Conservation (phyloP, 1,140 invertebrate genomes). For the Ladona fulva region DNA sequence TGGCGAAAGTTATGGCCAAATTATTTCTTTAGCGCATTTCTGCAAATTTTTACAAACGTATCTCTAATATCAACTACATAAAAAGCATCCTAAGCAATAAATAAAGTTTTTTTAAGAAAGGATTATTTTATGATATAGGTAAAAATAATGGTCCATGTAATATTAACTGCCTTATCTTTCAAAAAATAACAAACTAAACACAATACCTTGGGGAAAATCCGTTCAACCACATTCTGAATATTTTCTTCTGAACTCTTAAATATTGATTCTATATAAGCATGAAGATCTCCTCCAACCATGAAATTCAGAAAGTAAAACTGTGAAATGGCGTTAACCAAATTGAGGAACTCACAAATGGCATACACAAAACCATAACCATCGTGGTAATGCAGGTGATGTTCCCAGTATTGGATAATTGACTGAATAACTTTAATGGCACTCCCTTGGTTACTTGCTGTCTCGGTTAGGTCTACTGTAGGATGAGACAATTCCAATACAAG, state of each 20-base stretch:
- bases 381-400: constrained; percentile 22
- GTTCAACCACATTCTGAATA: background rate
- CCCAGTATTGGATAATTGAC: constrained; percentile 12
- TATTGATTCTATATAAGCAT: background rate
- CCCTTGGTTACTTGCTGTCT: constrained; percentile 5
- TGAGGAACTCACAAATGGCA: background rate
- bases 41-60: background rate
- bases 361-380: constrained; percentile 32
- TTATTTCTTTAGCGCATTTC: constrained; percentile 4
- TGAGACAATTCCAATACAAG: constrained; percentile 41
- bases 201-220: background rate
- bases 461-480: constrained; percentile 23
- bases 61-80: background rate
- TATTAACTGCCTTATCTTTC: constrained; percentile 23
- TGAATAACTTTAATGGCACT: background rate
- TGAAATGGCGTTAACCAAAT: background rate
- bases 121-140: background rate
- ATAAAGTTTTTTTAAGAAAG: background rate
- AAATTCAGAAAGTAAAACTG: background rate
- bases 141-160: constrained; percentile 22
- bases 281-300: background rate
- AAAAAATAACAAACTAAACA: background rate
- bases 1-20: constrained; percentile 37
- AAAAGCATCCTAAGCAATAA: constrained; percentile 1
- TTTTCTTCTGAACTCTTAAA: background rate